Evolutionary conservation across 1,140 invertebrate species (phyloP).

Genomic region (Lordiphosa clarofinis): DNA sequence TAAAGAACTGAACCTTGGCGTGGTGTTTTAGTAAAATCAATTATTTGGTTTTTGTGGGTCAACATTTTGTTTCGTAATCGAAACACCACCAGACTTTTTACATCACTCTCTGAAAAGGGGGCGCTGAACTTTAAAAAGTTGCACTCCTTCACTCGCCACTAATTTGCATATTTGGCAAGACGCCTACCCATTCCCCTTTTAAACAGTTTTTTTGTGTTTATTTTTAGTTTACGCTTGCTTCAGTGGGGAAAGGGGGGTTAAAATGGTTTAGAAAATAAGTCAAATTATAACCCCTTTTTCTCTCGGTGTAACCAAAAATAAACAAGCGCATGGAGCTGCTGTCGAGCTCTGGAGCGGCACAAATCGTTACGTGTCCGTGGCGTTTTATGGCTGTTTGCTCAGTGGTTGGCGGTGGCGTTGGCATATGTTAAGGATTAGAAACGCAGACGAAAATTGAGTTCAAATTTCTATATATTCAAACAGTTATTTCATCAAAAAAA

Average conservation of each 20-base stretch:
- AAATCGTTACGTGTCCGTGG: conserved; percentile 66
- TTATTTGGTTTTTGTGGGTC: conserved; percentile 56
- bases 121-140: conserved; percentile 23
- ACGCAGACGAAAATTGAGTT: conserved; percentile 38
- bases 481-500: too few species aligned
- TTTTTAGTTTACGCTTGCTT: conserved; percentile 20
- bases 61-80: conserved; percentile 42
- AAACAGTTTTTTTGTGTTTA: conserved; percentile 6
- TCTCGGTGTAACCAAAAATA: too few species aligned
- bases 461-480: too few species aligned
- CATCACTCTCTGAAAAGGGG: conserved; percentile 14
- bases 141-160: conserved; percentile 12
- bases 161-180: conserved; percentile 34
- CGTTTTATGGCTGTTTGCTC: conserved; percentile 26
- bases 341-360: conserved; percentile 42
- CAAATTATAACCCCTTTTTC: too few species aligned
- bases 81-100: conserved; percentile 29
- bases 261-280: too few species aligned
- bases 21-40: conserved; percentile 44
- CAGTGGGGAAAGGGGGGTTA: too few species aligned
- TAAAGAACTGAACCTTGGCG: conserved; percentile 20
- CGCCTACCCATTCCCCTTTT: conserved; percentile 14
- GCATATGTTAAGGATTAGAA: conserved; percentile 71
- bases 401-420: conserved; percentile 16
- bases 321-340: conserved; percentile 23